A percentile compares a stretch with the other conserved stretches of the same genome.
These are phyloP conservation scores for Simalia tracyae DNA, from an alignment of 2,797 vertebrate species.

Conservation along the genomic window DNA sequence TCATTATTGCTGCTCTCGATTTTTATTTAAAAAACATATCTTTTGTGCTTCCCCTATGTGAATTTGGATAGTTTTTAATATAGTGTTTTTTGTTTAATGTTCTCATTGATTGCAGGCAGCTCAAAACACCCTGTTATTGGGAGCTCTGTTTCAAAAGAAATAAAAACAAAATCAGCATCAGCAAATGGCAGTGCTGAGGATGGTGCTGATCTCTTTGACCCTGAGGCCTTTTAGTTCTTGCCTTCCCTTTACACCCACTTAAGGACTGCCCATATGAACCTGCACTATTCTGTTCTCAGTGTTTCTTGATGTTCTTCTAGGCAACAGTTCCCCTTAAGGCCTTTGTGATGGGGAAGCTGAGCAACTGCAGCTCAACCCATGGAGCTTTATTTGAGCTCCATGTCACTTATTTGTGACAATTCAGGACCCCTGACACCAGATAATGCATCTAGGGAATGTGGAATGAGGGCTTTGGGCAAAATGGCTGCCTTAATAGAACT, in stretches of 20 bases:
- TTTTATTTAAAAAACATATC: background rate
- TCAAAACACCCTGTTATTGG: background rate
- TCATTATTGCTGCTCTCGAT: background rate
- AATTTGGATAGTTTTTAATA: background rate
- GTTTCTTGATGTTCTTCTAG: background rate
- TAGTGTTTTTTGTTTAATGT: background rate
- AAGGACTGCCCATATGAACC: background rate
- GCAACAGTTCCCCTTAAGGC: background rate
- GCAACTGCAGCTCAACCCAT: background rate
- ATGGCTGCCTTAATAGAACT: slow-evolving; percentile 1
- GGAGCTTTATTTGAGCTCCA: background rate
- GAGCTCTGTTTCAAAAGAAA: background rate
- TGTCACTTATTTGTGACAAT: background rate
- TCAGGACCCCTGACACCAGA: too few relatives aligned
- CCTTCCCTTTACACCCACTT: background rate
- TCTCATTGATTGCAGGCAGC: background rate
- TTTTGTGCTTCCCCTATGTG: background rate
- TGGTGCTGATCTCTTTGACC: background rate
- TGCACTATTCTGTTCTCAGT: background rate
- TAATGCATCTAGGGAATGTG: background rate
- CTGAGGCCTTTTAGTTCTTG: background rate
- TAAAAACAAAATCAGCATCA: background rate
- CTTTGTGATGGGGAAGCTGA: background rate
- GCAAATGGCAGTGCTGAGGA: background rate
- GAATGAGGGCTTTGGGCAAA: background rate